Conservation (phyloP, 1,140 invertebrate genomes). For the Adelges cooleyi region DNA sequence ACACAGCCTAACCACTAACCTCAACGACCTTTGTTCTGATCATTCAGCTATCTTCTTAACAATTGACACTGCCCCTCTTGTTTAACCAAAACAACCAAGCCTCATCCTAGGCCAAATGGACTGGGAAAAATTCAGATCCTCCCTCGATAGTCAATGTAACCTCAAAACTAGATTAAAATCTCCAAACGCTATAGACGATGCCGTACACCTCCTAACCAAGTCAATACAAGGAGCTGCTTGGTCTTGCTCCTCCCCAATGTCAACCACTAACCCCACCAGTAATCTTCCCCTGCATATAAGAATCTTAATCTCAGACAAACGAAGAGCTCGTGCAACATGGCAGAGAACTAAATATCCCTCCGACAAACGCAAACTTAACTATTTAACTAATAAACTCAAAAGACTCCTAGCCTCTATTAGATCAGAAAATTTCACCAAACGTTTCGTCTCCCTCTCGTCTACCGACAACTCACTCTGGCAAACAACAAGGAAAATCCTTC, state of each 20-base stretch:
- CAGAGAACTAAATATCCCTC: neutral
- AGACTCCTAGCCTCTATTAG: neutral
- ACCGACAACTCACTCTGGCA: slow-evolving; percentile 18
- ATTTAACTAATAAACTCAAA: neutral
- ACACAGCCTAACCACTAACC: neutral
- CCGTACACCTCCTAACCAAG: slow-evolving; percentile 2
- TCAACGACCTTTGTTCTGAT: neutral
- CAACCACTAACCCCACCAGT: neutral
- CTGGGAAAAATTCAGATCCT: neutral
- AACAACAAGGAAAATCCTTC: slow-evolving; percentile 21
- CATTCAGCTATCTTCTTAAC: neutral
- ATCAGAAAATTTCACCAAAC: neutral
- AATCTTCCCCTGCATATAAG: neutral
- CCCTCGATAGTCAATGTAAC: neutral
- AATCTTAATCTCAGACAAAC: neutral
- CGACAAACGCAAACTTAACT: slow-evolving; percentile 1
- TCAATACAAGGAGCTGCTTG: neutral
- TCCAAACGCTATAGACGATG: slow-evolving; percentile 9
- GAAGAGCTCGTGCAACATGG: neutral
- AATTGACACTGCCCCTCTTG: neutral
- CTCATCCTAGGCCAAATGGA: neutral
- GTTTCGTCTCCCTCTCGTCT: neutral
- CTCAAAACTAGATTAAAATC: neutral
- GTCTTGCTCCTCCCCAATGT: neutral
- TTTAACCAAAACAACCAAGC: neutral